Percentiles rank a stretch among this genome's conserved stretches.
phyloP scores from a whole-genome alignment of 2,113 vertebrate genomes.

The Dermatemys mawii region DNA sequence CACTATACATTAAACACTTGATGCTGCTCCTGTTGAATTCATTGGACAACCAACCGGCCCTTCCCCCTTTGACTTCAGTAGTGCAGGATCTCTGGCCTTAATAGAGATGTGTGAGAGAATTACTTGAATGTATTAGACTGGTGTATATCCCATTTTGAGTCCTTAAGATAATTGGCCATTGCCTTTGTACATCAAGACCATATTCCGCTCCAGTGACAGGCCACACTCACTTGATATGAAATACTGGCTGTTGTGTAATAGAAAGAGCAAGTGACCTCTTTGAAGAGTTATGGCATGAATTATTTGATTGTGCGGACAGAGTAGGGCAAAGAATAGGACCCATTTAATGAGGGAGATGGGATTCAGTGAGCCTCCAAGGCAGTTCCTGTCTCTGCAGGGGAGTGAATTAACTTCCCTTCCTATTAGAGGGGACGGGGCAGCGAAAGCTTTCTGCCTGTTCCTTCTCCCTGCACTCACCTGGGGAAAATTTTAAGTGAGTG shows the following conservation, averaged over 20 bases:
- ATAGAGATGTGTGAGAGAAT: neutral
- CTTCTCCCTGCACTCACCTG: neutral
- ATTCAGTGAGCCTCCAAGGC: no score
- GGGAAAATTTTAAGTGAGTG: neutral
- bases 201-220: neutral
- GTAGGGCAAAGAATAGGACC: no score
- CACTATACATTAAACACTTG: neutral
- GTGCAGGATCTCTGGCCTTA: neutral
- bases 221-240: neutral
- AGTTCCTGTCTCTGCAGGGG: neutral
- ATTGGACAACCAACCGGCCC: accelerated
- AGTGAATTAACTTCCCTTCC: neutral
- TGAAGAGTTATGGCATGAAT: no score
- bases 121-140: neutral
- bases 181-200: neutral
- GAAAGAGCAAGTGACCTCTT: no score
- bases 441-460: no score
- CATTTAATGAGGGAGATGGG: no score
- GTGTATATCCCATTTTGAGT: neutral
- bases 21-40: neutral
- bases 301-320: no score
- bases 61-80: neutral
- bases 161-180: neutral
- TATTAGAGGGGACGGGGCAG: neutral
- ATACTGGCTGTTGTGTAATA: no score